A percentile compares a stretch with the other conserved stretches of the same genome.
phyloP scores from a whole-genome alignment of 2,797 vertebrate species.

The Sebastes steindachneri region DNA sequence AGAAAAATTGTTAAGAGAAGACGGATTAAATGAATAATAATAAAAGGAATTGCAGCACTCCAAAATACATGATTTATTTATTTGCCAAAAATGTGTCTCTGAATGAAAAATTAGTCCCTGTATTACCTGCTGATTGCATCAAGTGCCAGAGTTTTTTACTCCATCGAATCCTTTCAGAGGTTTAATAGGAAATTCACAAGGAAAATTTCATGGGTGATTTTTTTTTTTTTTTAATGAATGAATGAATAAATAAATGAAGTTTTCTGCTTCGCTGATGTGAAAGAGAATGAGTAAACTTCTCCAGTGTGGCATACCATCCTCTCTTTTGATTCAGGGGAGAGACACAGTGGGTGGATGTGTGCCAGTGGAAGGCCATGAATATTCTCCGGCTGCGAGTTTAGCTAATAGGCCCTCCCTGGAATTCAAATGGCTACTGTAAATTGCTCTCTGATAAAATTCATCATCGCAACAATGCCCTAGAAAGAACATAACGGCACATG shows the following conservation, averaged over 20 bases:
- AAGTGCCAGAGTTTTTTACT: slow-evolving; percentile 8
- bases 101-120: slow-evolving; percentile 19
- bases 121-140: slow-evolving; percentile 55
- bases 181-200: slow-evolving; percentile 36
- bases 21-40: not conserved
- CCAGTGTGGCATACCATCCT: not conserved
- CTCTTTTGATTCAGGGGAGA: slow-evolving; percentile 24
- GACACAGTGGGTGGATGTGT: slow-evolving; percentile 3
- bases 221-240: slow-evolving; percentile 14
- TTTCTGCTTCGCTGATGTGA: slow-evolving; percentile 16
- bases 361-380: slow-evolving; percentile 18
- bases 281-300: slow-evolving; percentile 33
- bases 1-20: not conserved
- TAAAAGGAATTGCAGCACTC: not conserved
- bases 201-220: slow-evolving; percentile 23
- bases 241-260: slow-evolving; percentile 12
- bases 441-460: slow-evolving; percentile 40
- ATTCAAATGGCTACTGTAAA: slow-evolving; percentile 38
- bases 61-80: slow-evolving; percentile 27
- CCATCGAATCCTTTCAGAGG: slow-evolving; percentile 18
- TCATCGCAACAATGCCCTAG: slow-evolving; percentile 26
- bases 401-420: slow-evolving; percentile 34
- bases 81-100: slow-evolving; percentile 15
- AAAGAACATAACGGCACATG: slow-evolving; percentile 3
- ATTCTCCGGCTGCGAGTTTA: slow-evolving; percentile 27